Percentiles rank a stretch among this genome's conserved stretches.
phyloP scores from a whole-genome alignment of 2,797 vertebrate genomes.

The Eulemur coronatus region DNA sequence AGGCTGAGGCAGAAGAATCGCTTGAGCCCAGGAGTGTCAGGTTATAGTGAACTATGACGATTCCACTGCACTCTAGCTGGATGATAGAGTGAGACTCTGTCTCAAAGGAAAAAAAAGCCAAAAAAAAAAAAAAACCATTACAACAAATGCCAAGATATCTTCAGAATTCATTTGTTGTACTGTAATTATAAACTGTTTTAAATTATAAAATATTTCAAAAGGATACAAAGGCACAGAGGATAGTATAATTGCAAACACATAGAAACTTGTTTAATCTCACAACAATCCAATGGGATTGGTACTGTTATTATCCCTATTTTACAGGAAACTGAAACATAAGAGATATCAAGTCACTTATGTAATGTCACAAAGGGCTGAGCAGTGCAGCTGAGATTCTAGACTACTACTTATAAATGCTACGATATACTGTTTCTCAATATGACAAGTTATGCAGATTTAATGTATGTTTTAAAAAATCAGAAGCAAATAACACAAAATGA shows the following conservation, averaged over 20 bases:
- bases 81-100: too few relatives aligned
- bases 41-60: too few relatives aligned
- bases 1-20: too few relatives aligned
- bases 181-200: slow-evolving; percentile 34
- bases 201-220: slow-evolving; percentile 27
- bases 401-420: background rate
- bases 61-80: too few relatives aligned
- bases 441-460: background rate
- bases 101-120: too few relatives aligned
- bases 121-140: too few relatives aligned
- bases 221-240: background rate
- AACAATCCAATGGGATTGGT: background rate
- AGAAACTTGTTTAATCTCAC: background rate
- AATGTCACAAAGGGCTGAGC: background rate
- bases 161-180: background rate
- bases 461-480: background rate
- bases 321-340: background rate
- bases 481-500: background rate
- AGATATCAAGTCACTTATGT: background rate
- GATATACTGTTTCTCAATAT: background rate
- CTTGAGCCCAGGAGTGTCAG: too few relatives aligned
- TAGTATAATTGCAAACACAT: background rate
- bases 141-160: background rate
- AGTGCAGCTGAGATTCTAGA: background rate
- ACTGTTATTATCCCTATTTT: background rate